Conservation (phyloP, 2,797 vertebrate genomes). For the Bradypodion pumilum region DNA sequence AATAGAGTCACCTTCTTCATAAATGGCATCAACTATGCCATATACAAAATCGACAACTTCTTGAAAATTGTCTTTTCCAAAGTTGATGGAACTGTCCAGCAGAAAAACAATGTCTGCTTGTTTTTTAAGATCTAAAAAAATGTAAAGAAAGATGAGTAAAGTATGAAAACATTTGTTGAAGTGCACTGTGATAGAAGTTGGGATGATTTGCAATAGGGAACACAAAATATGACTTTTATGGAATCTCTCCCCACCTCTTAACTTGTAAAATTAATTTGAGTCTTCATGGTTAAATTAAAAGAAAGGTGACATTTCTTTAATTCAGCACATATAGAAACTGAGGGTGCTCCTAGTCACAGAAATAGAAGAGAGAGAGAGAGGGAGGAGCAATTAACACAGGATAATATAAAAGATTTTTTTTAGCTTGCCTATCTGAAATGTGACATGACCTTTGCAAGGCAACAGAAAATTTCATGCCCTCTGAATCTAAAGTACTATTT, state of each 20-base stretch:
- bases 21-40: slow-evolving; percentile 87
- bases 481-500: not conserved
- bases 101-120: slow-evolving; percentile 95
- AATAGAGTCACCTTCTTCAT: slow-evolving; percentile 82
- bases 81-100: slow-evolving; percentile 94
- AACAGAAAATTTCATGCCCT: not conserved
- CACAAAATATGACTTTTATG: no score
- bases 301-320: not conserved
- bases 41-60: slow-evolving; percentile 83
- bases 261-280: not conserved
- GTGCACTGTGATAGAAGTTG: not conserved
- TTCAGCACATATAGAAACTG: no score
- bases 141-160: not conserved
- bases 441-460: not conserved
- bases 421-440: not conserved
- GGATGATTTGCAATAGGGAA: not conserved
- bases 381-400: not conserved
- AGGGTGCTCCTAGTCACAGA: not conserved
- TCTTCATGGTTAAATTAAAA: not conserved
- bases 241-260: not conserved
- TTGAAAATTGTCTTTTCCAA: slow-evolving; percentile 85
- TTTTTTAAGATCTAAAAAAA: slow-evolving; percentile 71
- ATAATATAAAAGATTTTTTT: not conserved
- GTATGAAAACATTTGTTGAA: not conserved
- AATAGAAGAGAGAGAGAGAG: not conserved